These are phyloP conservation scores for Stenopsyche tienmushanensis DNA, from an alignment of 1,140 invertebrate species.

Conservation along the genomic window DNA sequence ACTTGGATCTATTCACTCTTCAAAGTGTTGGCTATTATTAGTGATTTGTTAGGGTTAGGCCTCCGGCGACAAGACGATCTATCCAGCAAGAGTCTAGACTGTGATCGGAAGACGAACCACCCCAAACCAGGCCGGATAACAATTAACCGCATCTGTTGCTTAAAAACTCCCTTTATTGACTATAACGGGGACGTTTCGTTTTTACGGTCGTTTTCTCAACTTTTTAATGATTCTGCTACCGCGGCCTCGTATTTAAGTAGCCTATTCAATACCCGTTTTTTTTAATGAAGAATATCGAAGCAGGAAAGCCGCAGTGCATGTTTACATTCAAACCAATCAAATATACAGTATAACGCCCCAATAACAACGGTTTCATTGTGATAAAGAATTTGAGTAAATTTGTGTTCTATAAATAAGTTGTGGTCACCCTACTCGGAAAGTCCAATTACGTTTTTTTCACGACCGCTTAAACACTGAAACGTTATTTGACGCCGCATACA, in stretches of 20 bases:
- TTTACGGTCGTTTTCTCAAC: background rate
- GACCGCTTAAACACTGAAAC: too few species aligned
- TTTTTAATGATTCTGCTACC: too few species aligned
- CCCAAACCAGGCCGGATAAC: background rate
- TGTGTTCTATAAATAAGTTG: too few species aligned
- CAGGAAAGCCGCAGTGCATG: too few species aligned
- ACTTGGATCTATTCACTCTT: background rate
- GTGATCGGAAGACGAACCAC: constrained; percentile 7
- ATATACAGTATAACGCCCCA: background rate
- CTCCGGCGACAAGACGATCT: constrained; percentile 13
- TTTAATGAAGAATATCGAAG: too few species aligned
- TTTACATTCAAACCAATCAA: background rate
- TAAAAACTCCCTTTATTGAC: constrained; percentile 1
- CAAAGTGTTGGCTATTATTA: constrained; percentile 35
- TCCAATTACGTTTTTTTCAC: too few species aligned
- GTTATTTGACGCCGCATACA: too few species aligned
- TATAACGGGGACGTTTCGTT: background rate
- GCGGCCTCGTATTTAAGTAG: too few species aligned
- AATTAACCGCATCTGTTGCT: constrained; percentile 4
- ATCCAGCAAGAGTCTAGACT: background rate
- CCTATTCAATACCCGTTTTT: too few species aligned
- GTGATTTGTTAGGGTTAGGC: constrained; percentile 31
- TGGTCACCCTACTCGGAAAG: too few species aligned
- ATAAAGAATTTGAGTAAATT: too few species aligned
- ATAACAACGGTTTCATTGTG: background rate